Evolutionary conservation across 1,140 invertebrate genomes (phyloP), one percentile per base, ranked within the genome.

Genomic region (Drosophila malerkotliana): DNA sequence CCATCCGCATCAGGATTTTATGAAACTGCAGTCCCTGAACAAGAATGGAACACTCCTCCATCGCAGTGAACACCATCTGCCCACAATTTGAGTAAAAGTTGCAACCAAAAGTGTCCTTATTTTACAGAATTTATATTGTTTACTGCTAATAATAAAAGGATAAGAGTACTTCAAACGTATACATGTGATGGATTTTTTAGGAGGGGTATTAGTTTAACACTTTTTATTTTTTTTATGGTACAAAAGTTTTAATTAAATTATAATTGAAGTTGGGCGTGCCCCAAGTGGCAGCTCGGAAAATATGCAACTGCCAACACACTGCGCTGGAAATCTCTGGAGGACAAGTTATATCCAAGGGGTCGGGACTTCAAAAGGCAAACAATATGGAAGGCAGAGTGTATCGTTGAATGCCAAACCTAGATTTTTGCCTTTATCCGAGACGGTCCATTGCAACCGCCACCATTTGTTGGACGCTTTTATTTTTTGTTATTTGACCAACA

Each of bases 11-110:
- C 89, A 90, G 74, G 90, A 91, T 18, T 89, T 81, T 45, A 78
- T 63, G 37, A 91, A 91, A 56, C 67, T 90, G 48, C 89, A 90
- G 56, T 88, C 90, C n/a, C 47, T 90, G 44, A 91, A 91, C 52
- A 91, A 91, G 63, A 91, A 91, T 63, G 66, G 68, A 18, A 76
- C 77, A 7, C 71, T 91, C 51, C 63, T 90, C 14, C 88, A 91
- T 73, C 84, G 90, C 67, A 91, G 88, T 44, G 90, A 91, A 68
- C 90, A 91, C 72, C 90, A 91, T 64, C 78, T 91, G 78, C 90
- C 90, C 59, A 91, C 90, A 41, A 91, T 91, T 52, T 91, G 62
- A 78, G 54, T 6, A 37, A 49, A 44, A 28, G 30, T 39, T 67
- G 51, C 47, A 51, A 32, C 41, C 53, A 74, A 39, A 45, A 52